Evolutionary conservation across 2,888 invertebrate species (phyloP).

Genomic region (Tenodera sinensis): DNA sequence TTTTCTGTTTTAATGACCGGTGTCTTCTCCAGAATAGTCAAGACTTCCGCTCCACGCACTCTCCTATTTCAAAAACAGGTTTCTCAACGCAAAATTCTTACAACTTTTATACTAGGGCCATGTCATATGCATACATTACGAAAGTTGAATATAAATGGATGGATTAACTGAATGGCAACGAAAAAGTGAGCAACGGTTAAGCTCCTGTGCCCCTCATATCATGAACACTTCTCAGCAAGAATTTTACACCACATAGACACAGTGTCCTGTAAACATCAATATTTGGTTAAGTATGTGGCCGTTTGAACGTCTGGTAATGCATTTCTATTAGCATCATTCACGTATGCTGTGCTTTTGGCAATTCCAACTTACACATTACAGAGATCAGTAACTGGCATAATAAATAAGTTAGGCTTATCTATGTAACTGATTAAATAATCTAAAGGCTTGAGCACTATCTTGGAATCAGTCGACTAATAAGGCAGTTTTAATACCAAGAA

Average conservation of each 20-base stretch:
- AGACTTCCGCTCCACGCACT: neutral
- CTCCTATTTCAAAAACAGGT: neutral
- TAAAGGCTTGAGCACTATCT: no score
- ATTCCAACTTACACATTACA: no score
- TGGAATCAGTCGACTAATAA: no score
- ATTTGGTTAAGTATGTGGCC: no score
- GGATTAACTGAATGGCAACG: neutral
- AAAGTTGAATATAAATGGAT: neutral
- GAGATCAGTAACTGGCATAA: no score
- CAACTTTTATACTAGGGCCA: neutral
- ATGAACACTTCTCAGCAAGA: neutral
- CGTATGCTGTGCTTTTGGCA: no score
- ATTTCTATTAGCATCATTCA: no score
- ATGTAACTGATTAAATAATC: no score
- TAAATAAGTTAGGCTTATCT: no score
- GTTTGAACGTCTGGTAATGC: no score
- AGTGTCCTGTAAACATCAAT: no score
- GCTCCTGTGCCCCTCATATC: neutral
- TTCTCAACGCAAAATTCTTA: neutral
- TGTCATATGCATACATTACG: neutral
- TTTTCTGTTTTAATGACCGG: neutral
- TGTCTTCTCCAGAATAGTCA: neutral
- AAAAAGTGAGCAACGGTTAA: neutral
- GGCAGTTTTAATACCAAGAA: no score
- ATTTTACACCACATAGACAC: neutral